phyloP scores from a whole-genome alignment of 2,113 vertebrate genomes.

The Nothoprocta pentlandii region DNA sequence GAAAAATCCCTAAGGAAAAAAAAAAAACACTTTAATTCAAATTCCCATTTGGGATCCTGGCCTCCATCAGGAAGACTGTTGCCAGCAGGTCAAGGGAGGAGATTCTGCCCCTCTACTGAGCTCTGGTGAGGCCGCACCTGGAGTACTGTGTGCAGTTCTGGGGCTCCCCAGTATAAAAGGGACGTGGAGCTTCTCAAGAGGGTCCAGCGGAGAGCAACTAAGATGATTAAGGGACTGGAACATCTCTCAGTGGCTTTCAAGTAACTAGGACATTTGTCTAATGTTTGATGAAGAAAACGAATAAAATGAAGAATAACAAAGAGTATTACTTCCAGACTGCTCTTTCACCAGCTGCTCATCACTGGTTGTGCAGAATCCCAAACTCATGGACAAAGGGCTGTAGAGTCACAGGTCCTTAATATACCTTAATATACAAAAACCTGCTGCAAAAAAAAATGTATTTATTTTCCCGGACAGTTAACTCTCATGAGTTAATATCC shows the following conservation, averaged over 20 bases:
- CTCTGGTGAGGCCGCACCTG: no score
- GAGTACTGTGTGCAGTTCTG: no score
- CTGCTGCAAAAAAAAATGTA: neutral
- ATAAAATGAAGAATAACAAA: neutral
- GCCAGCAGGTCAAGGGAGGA: no score
- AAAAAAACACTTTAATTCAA: neutral
- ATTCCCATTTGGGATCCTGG: neutral
- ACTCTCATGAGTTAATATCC: neutral
- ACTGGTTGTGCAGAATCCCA: neutral
- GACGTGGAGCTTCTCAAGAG: no score
- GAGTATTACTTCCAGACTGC: neutral
- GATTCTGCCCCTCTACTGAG: no score
- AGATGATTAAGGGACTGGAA: no score
- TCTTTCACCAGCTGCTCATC: neutral
- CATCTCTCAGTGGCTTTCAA: neutral
- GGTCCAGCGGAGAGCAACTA: no score
- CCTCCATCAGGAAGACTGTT: no score
- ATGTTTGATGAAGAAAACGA: neutral
- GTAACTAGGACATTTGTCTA: neutral
- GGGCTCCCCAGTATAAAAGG: no score
- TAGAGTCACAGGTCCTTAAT: neutral
- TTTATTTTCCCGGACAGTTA: neutral
- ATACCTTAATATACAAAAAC: neutral
- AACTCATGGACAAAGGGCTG: neutral
- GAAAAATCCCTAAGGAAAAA: neutral